These are phyloP conservation scores for Calyptomena viridis DNA, from an alignment of 2,113 vertebrate genomes.

Conservation along the genomic window DNA sequence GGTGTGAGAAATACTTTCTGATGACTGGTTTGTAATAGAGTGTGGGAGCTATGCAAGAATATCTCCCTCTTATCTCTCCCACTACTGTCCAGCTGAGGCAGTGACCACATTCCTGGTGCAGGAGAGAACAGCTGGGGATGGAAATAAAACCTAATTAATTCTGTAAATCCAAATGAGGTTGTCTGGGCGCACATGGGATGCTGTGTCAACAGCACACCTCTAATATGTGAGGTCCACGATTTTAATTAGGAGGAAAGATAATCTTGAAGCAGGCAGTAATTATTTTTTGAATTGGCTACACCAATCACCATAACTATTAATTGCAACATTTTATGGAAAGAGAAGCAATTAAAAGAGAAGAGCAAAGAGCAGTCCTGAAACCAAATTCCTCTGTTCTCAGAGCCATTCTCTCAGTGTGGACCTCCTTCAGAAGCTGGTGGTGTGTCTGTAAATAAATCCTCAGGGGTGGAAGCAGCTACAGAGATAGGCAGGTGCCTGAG, in stretches of 20 bases:
- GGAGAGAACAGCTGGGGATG: conserved; percentile 71
- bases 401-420: neutral
- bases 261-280: conserved; percentile 71
- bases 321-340: conserved; percentile 25
- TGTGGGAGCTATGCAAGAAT: neutral
- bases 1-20: neutral
- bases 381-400: neutral
- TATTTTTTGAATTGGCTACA: conserved; percentile 71
- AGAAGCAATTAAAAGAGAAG: conserved; percentile 52
- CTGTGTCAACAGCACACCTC: conserved; percentile 67
- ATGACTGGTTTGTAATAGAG: neutral
- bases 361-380: conserved; percentile 27
- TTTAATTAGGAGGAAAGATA: conserved; percentile 78
- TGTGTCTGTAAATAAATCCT: conserved; percentile 22
- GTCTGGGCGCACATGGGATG: conserved; percentile 54
- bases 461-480: neutral
- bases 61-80: conserved; percentile 29
- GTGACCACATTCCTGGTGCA: neutral
- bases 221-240: conserved; percentile 66
- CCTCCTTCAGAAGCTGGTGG: neutral
- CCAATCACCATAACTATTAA: conserved; percentile 64
- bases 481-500: neutral
- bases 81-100: conserved; percentile 60
- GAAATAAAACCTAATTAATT: conserved; percentile 78
- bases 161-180: conserved; percentile 71